Conservation (phyloP, 2,888 invertebrate species). For the Rotaria macrura region DNA sequence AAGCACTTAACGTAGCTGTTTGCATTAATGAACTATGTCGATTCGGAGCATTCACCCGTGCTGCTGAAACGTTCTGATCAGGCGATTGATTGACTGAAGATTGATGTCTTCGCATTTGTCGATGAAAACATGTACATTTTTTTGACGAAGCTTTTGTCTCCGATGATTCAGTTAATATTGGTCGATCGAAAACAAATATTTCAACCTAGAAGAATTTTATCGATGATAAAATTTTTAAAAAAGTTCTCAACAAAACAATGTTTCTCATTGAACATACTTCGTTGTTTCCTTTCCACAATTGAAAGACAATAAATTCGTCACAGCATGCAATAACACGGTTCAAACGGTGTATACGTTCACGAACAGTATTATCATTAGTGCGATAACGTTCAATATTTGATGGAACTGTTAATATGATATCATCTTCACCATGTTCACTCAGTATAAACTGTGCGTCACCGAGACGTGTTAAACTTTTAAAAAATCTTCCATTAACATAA, state of each 20-base stretch:
- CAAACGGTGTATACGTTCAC: not conserved
- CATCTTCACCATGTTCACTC: not conserved
- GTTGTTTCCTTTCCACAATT: constrained; percentile 23
- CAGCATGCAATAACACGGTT: constrained; percentile 28
- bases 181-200: constrained; percentile 24
- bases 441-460: constrained; percentile 24
- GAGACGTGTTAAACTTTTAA: constrained; percentile 16
- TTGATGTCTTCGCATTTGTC: not conserved
- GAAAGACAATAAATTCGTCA: constrained; percentile 24
- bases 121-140: constrained; percentile 20
- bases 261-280: constrained; percentile 19
- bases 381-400: constrained; percentile 20
- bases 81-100: not conserved
- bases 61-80: not conserved
- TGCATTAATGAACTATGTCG: constrained; percentile 14
- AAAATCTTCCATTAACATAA: constrained; percentile 25
- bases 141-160: not conserved
- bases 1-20: constrained; percentile 1
- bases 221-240: not conserved
- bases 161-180: not conserved
- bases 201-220: not conserved
- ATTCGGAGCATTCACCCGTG: not conserved
- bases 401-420: constrained; percentile 23
- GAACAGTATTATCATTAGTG: not conserved
- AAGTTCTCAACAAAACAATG: too few relatives aligned